Percentiles rank a stretch among this genome's conserved stretches.
Evolutionary conservation across 2,888 invertebrate species (phyloP).

Genomic region (Drosophila leonis): DNA sequence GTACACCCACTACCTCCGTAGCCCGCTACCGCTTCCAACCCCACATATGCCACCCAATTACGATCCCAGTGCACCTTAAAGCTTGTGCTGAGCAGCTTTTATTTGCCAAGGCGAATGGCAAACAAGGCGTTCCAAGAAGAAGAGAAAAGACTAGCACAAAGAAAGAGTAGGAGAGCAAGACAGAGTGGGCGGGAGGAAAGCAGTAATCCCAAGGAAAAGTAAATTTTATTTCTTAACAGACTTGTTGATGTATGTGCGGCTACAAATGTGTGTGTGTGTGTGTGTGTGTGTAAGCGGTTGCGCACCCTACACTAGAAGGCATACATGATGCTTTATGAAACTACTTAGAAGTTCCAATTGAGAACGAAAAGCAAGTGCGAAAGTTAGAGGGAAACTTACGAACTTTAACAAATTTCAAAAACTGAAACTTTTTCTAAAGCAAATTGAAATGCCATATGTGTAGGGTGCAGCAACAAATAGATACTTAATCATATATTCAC

Average conservation of each 20-base stretch:
- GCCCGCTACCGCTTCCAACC: background rate
- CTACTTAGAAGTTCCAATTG: background rate
- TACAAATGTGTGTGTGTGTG: conserved; percentile 7
- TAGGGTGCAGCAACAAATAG: conserved; percentile 50
- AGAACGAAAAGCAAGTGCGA: background rate
- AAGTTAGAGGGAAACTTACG: background rate
- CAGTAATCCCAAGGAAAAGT: conserved; percentile 76
- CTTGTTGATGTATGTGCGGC: conserved; percentile 69
- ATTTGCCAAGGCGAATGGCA: conserved; percentile 78
- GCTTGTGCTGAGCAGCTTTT: conserved; percentile 60
- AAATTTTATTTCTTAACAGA: conserved; percentile 79
- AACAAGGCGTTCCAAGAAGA: conserved; percentile 60
- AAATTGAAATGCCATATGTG: conserved; percentile 7
- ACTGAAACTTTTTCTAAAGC: background rate
- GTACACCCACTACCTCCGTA: background rate
- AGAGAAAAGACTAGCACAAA: conserved; percentile 42
- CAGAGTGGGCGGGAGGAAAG: conserved; percentile 20
- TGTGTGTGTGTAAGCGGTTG: conserved; percentile 17
- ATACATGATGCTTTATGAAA: background rate
- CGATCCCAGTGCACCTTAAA: conserved; percentile 16
- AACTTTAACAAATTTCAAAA: background rate
- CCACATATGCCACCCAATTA: background rate
- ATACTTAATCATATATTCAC: conserved; percentile 54
- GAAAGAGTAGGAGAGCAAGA: background rate
- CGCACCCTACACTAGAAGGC: conserved; percentile 34